Base-by-base conservation (phyloP, 2,113 vertebrate genomes). In the Camelus dromedarius region DNA sequence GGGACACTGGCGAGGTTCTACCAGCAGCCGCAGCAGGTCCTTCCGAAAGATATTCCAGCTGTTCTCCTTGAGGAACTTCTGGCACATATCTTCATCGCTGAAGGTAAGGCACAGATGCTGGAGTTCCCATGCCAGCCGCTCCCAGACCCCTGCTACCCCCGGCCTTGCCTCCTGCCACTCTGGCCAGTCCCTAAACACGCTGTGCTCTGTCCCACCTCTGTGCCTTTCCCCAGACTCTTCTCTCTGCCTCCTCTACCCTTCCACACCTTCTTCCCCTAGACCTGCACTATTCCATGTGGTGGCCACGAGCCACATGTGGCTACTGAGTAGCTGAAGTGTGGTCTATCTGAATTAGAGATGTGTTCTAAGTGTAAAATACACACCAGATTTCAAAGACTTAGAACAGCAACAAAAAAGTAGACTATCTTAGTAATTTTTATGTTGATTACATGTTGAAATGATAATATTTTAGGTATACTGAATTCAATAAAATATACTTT, bases 1-100 rank as follows among this genome's bases (percentile, higher is more conserved):
- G 5, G 50, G 56, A 16, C 0, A 6, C 2, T 15, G 87, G 26
- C 32, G 91, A 89, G 93, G 88, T 79, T 95, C 18, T 50, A 97
- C 52, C 60, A 98, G 58, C 60, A 97, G 85, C 14, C 28, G 92
- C 7, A 95, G 0, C 38, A 98, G 79, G 28, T 96, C 83, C 60
- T 97, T 96, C 85, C 98, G 98, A 77, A 98, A 96, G 70, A 96
- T 50, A 87, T 98, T 97, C 98, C 98, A 98, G 67, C 80, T 80
- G 13, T 98, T 97, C 88, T 98, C 96, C 75, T 95, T 80, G 60
- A 98, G 96, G 96, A 98, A 98, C 54, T 90, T 94, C 89, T 97
- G 95, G 95, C 97, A 98, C 13, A 98, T 80, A 16, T 98, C 88
- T 8, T 96, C 97, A 28, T 98, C 98, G 8, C 98, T 96, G 15